These are phyloP conservation scores for Eupelmus urozonus DNA, from an alignment of 2,888 invertebrate genomes.

Conservation along the genomic window DNA sequence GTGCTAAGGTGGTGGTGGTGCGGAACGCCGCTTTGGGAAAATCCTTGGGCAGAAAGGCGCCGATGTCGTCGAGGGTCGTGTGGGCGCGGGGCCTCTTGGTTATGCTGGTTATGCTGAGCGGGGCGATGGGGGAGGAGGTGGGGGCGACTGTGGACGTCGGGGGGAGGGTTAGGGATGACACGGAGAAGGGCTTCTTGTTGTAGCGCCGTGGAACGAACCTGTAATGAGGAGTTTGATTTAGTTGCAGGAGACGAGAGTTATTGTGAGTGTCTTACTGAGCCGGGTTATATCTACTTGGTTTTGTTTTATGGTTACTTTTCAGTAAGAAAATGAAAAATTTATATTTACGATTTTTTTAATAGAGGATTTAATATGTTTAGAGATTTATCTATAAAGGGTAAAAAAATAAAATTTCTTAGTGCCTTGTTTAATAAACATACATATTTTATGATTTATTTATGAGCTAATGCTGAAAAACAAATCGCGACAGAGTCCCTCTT, in stretches of 20 bases:
- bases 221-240: too few species aligned
- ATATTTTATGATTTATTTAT: constrained; percentile 35
- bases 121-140: constrained; percentile 48
- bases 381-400: too few species aligned
- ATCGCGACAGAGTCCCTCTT: background rate
- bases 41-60: constrained; percentile 65
- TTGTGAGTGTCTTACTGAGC: too few species aligned
- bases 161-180: constrained; percentile 55
- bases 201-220: constrained; percentile 73
- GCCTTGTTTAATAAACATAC: too few species aligned
- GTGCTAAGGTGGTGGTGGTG: constrained; percentile 34
- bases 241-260: too few species aligned
- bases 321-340: too few species aligned
- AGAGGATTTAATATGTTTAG: too few species aligned
- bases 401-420: too few species aligned
- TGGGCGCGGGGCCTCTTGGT: constrained; percentile 55
- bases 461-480: constrained; percentile 18
- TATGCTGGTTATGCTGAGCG: constrained; percentile 45
- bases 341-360: too few species aligned
- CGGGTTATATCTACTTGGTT: too few species aligned
- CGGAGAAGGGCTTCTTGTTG: constrained; percentile 68
- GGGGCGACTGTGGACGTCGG: constrained; percentile 64
- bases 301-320: too few species aligned
- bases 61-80: constrained; percentile 63
- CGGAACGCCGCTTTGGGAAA: constrained; percentile 58